These are phyloP conservation scores for Hydropsyche betteni DNA, from an alignment of 2,888 invertebrate species.

Conservation along the genomic window DNA sequence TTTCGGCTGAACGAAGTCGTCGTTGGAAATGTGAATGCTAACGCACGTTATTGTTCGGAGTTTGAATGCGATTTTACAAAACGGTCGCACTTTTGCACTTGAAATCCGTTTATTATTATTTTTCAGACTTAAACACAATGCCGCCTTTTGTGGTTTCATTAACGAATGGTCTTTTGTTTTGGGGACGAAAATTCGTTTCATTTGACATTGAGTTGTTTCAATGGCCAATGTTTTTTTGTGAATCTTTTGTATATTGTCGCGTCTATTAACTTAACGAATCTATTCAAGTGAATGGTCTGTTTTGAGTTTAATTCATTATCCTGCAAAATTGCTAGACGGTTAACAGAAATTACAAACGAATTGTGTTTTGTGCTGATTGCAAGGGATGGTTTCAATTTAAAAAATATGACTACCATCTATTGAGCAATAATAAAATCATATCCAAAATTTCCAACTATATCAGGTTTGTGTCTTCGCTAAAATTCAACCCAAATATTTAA, in stretches of 20 bases:
- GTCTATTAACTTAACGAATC: neutral
- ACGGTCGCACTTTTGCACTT: conserved; percentile 17
- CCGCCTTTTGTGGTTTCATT: conserved; percentile 12
- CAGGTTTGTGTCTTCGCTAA: conserved; percentile 3
- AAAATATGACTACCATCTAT: too few species aligned
- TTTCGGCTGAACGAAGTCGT: neutral
- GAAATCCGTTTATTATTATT: neutral
- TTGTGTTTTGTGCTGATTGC: too few species aligned
- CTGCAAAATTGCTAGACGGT: too few species aligned
- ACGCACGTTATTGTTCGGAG: neutral
- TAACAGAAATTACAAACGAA: too few species aligned
- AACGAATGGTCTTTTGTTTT: conserved; percentile 7
- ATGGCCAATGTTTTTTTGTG: neutral
- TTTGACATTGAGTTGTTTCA: conserved; percentile 14
- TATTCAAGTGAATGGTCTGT: too few species aligned
- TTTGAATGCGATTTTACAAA: conserved; percentile 7
- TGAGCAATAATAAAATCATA: too few species aligned
- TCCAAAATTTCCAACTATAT: neutral
- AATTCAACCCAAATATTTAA: neutral
- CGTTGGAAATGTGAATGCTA: neutral
- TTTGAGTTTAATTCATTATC: too few species aligned
- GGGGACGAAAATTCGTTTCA: conserved; percentile 10
- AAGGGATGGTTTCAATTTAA: too few species aligned
- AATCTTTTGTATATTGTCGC: neutral
- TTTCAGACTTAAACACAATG: neutral